Percentiles rank a stretch among this genome's conserved stretches.
These are phyloP conservation scores for Acromyrmex charruanus DNA, from an alignment of 1,140 invertebrate genomes.

Conservation along the genomic window DNA sequence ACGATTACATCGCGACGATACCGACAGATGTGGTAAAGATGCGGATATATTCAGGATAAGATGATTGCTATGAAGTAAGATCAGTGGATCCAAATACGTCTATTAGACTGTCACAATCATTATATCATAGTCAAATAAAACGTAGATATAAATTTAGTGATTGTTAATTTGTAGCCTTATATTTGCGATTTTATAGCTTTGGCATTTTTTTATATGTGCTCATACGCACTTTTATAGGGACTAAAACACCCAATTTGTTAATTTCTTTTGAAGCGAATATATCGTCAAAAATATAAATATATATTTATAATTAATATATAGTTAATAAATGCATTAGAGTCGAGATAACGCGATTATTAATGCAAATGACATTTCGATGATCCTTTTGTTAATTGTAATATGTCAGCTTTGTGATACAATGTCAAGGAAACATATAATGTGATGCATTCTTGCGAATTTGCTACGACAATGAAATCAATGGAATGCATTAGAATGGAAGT, in stretches of 20 bases:
- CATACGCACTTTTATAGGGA: too few species aligned
- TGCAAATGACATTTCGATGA: slow-evolving; percentile 7
- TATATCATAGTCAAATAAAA: too few species aligned
- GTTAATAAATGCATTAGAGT: too few species aligned
- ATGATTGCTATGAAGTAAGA: slow-evolving; percentile 10
- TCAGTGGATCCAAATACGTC: slow-evolving; percentile 38
- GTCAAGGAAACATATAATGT: neutral
- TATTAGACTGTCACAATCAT: too few species aligned
- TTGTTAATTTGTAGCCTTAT: too few species aligned
- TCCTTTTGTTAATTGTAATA: neutral
- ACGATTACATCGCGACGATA: slow-evolving; percentile 26
- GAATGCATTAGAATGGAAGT: slow-evolving; percentile 55
- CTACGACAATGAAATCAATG: slow-evolving; percentile 66
- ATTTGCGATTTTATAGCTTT: too few species aligned
- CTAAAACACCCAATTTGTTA: too few species aligned
- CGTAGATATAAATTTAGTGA: too few species aligned
- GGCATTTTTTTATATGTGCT: too few species aligned
- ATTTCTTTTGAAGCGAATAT: too few species aligned
- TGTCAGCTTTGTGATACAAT: neutral
- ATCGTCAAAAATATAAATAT: too few species aligned
- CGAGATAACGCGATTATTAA: neutral
- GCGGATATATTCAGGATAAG: slow-evolving; percentile 57
- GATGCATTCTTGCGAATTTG: slow-evolving; percentile 67
- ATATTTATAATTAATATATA: neutral
- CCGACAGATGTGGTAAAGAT: slow-evolving; percentile 47